Percentiles rank a stretch among this genome's conserved stretches.
Evolutionary conservation across 2,113 vertebrate species (phyloP).

Genomic region (Mesocricetus auratus): DNA sequence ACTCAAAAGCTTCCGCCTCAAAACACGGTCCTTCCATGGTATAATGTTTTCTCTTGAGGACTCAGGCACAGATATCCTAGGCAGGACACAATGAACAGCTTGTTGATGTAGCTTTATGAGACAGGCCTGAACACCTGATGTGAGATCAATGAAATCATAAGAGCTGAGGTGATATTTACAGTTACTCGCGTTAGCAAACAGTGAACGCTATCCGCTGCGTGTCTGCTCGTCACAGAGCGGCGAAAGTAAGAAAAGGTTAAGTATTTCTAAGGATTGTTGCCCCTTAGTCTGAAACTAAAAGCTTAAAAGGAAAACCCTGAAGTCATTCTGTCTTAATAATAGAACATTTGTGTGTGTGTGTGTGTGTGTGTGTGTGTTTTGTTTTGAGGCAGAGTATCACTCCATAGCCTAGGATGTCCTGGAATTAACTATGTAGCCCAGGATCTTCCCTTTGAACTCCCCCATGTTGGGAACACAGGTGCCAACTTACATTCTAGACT

Average conservation of each 20-base stretch:
- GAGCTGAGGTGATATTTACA: slow-evolving; percentile 68
- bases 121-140: background rate
- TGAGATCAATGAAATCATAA: slow-evolving; percentile 31
- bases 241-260: slow-evolving; percentile 26
- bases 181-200: slow-evolving; percentile 59
- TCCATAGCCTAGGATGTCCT: background rate
- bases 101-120: background rate
- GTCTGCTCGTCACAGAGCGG: background rate
- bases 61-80: background rate
- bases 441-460: background rate
- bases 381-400: background rate
- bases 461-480: too few relatives aligned
- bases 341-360: background rate
- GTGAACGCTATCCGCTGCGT: background rate
- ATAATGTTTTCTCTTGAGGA: background rate
- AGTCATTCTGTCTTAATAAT: background rate
- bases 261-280: slow-evolving; percentile 48
- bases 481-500: slow-evolving; percentile 27
- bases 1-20: background rate
- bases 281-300: slow-evolving; percentile 22
- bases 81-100: background rate
- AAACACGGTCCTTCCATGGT: background rate
- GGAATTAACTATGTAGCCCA: too few relatives aligned
- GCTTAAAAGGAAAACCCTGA: background rate
- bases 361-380: background rate